Conservation (phyloP, 2,888 invertebrate species). For the Lepidochitona cinerea region DNA sequence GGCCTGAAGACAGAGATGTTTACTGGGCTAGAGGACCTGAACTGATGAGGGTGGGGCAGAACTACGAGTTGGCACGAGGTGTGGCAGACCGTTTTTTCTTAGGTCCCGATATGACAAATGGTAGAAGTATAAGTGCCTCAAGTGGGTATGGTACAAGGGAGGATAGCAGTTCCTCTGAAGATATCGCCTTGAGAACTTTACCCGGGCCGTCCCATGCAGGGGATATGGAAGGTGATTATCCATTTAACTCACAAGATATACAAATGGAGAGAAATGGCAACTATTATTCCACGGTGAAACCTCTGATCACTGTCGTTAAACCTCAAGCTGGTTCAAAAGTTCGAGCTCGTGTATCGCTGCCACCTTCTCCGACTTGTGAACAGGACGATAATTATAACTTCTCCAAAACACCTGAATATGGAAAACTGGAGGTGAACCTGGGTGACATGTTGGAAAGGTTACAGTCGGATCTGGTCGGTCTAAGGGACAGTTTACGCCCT, state of each 20-base stretch:
- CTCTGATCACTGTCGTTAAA: not conserved
- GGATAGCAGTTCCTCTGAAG: not conserved
- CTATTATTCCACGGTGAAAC: not conserved
- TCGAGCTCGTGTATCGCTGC: not conserved
- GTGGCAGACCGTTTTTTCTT: not conserved
- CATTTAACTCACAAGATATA: not conserved
- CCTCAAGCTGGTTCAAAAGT: not conserved
- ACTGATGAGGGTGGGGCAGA: not conserved
- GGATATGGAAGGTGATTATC: not conserved
- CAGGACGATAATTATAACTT: not conserved
- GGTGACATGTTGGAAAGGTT: not conserved
- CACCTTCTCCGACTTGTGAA: not conserved
- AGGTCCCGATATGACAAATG: not conserved
- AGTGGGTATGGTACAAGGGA: not conserved
- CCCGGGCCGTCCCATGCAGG: not conserved
- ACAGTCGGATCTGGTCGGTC: not conserved
- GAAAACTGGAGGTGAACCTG: not conserved
- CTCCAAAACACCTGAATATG: not conserved
- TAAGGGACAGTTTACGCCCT: not conserved
- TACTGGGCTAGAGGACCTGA: not conserved
- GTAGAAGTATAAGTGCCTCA: not conserved
- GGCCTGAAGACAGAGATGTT: not conserved
- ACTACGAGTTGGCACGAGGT: not conserved
- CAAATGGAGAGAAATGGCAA: not conserved
- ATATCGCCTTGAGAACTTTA: conserved; percentile 1